phyloP scores from a whole-genome alignment of 1,140 invertebrate species.

The Carcinoscorpius rotundicauda region DNA sequence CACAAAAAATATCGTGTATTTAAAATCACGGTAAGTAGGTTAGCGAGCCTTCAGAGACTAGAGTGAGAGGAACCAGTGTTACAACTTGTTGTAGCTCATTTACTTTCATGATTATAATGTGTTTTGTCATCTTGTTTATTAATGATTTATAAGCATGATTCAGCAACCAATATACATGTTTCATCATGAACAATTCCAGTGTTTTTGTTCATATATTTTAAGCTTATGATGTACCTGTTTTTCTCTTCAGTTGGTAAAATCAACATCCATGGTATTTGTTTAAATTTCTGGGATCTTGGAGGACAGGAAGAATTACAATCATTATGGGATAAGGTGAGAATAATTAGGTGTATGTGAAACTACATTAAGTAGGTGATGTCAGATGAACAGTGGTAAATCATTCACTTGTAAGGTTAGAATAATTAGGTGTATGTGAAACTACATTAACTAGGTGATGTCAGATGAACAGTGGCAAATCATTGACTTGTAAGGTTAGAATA shows the following conservation, averaged over 20 bases:
- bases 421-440: not conserved
- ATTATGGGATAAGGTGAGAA: constrained; percentile 88
- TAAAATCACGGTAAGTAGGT: no score
- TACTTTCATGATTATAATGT: no score
- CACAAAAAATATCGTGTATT: no score
- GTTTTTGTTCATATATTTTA: no score
- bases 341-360: constrained; percentile 6
- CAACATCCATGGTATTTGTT: constrained; percentile 68
- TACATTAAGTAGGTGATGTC: not conserved
- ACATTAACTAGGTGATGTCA: not conserved
- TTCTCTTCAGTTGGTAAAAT: constrained; percentile 63
- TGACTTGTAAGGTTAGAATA: not conserved
- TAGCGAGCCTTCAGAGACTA: no score
- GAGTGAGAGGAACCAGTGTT: no score
- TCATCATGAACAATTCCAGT: no score
- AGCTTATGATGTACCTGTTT: no score
- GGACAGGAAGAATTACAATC: constrained; percentile 96
- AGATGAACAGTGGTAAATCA: not conserved
- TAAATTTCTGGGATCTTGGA: constrained; percentile 99
- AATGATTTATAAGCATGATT: no score
- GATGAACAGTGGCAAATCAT: not conserved
- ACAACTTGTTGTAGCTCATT: no score
- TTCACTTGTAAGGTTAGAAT: not conserved
- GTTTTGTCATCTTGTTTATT: no score
- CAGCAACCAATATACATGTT: no score